Percentiles rank a stretch among this genome's conserved stretches.
Evolutionary conservation across 2,113 vertebrate genomes (phyloP).

Genomic region (Colossoma macropomum): DNA sequence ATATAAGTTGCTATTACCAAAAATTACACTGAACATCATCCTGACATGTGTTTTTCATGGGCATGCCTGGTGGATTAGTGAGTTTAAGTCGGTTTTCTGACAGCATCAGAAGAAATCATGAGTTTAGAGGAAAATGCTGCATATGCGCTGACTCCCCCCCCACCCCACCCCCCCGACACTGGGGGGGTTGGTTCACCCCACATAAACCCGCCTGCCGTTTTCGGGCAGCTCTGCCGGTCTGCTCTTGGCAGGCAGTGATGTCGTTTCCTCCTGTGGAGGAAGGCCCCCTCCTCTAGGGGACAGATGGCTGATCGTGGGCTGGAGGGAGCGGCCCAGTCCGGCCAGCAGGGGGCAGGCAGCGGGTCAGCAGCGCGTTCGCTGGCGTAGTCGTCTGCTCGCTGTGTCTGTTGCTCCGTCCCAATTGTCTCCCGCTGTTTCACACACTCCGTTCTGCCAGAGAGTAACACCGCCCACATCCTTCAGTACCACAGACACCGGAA

Average conservation of each 20-base stretch:
- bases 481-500: not conserved
- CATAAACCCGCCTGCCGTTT: not conserved
- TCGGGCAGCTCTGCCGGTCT: conserved; percentile 18
- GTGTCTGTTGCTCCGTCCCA: not conserved
- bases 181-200: not conserved
- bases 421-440: conserved; percentile 15
- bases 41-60: too few relatives aligned
- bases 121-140: not conserved
- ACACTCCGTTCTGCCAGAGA: conserved; percentile 5
- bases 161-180: not conserved
- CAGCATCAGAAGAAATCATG: not conserved
- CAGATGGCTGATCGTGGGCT: conserved; percentile 47
- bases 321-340: conserved; percentile 26
- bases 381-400: conserved; percentile 1
- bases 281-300: conserved; percentile 45
- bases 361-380: conserved; percentile 25
- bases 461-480: conserved; percentile 11
- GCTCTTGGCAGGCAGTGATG: conserved; percentile 49
- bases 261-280: conserved; percentile 50
- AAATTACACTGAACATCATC: too few relatives aligned
- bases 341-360: conserved; percentile 45
- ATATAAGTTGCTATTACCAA: too few relatives aligned
- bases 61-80: too few relatives aligned
- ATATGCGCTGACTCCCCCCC: not conserved
- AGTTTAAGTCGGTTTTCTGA: not conserved